Conservation (phyloP, 1,140 invertebrate genomes). For the Cherax destructor region DNA sequence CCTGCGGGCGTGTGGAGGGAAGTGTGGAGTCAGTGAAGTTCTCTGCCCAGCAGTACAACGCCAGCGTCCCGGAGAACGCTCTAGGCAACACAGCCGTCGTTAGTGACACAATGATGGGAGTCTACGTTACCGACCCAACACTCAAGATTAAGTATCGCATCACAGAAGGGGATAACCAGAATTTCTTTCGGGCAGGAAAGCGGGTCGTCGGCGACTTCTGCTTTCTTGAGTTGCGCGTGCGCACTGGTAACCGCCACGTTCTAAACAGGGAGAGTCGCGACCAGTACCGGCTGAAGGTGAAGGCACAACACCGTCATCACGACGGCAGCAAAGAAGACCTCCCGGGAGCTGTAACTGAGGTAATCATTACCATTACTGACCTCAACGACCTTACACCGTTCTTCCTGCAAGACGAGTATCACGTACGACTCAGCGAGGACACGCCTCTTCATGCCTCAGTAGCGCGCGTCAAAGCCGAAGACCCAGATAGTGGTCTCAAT, state of each 20-base stretch:
- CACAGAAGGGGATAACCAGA: conserved; percentile 87
- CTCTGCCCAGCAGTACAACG: conserved; percentile 87
- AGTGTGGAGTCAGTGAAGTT: conserved; percentile 79
- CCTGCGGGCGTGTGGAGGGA: conserved; percentile 24
- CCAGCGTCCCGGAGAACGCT: conserved; percentile 93
- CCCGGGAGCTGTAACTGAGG: conserved; percentile 80
- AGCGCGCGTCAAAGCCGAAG: conserved; percentile 84
- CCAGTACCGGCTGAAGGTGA: conserved; percentile 87
- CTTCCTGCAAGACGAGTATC: conserved; percentile 91
- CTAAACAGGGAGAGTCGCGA: conserved; percentile 94
- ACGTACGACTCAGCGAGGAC: conserved; percentile 91
- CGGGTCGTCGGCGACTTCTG: conserved; percentile 92
- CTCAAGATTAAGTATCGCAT: conserved; percentile 86
- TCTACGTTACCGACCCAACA: conserved; percentile 75
- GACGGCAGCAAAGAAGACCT: conserved; percentile 63
- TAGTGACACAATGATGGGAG: conserved; percentile 83
- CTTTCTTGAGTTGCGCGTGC: conserved; percentile 90
- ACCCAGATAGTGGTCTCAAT: conserved; percentile 95
- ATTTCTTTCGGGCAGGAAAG: conserved; percentile 95
- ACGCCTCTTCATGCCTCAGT: conserved; percentile 84
- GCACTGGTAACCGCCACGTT: conserved; percentile 88
- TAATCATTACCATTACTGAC: conserved; percentile 89
- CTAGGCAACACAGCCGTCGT: conserved; percentile 87
- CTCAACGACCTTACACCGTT: conserved; percentile 94
- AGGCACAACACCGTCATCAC: conserved; percentile 80